Conservation (phyloP, 2,113 vertebrate genomes). For the Castor canadensis region DNA sequence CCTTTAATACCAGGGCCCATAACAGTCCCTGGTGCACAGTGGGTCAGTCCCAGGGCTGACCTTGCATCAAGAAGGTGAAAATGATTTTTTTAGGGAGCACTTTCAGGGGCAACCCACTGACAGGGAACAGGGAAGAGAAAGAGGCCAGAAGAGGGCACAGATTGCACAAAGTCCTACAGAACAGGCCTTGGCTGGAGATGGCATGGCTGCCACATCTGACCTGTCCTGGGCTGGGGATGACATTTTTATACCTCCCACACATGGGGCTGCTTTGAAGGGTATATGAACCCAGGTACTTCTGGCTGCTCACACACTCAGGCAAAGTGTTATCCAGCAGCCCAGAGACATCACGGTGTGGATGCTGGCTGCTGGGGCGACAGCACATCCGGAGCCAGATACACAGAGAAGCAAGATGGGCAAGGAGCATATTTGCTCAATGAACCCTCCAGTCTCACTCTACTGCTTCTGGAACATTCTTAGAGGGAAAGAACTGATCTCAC, state of each 20-base stretch:
- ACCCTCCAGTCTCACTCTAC: rapidly evolving
- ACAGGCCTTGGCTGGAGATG: rapidly evolving
- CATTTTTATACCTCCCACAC: not conserved
- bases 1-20: rapidly evolving
- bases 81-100: not conserved
- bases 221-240: not conserved
- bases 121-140: not conserved
- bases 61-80: not conserved
- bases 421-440: rapidly evolving
- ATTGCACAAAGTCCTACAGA: not conserved
- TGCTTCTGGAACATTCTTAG: not conserved
- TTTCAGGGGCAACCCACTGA: not conserved
- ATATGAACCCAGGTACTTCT: rapidly evolving
- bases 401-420: not conserved
- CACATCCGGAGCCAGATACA: rapidly evolving
- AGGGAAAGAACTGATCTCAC: not conserved
- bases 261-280: not conserved
- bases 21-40: not conserved
- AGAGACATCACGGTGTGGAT: not conserved
- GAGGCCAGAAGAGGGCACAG: rapidly evolving
- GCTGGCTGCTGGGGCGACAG: rapidly evolving
- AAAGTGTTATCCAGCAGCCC: not conserved
- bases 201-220: not conserved
- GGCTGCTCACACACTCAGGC: not conserved
- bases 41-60: not conserved